These are phyloP conservation scores for Hymenochirus boettgeri DNA, from an alignment of 2,113 vertebrate genomes.

Conservation along the genomic window DNA sequence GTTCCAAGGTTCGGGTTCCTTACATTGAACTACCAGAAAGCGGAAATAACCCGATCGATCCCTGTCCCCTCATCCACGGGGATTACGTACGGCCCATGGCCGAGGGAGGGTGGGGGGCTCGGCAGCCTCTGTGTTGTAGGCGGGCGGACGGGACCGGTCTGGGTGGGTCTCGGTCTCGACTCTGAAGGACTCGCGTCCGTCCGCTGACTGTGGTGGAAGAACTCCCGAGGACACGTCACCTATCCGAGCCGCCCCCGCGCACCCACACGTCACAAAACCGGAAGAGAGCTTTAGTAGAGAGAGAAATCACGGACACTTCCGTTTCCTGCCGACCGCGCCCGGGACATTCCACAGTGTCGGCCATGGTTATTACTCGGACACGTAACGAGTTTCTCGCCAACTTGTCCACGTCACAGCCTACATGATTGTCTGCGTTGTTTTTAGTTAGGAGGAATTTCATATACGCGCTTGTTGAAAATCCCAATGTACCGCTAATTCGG, in stretches of 20 bases:
- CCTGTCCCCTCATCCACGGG: no score
- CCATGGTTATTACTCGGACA: no score
- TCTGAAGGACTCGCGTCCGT: constrained; percentile 27
- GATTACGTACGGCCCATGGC: constrained; percentile 69
- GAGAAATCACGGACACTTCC: constrained; percentile 48
- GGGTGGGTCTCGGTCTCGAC: not conserved
- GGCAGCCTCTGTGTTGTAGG: not conserved
- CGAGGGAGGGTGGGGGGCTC: constrained; percentile 25
- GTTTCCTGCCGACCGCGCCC: constrained; percentile 76
- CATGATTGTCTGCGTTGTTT: no score
- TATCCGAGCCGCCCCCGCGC: constrained; percentile 13
- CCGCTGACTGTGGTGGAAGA: constrained; percentile 22
- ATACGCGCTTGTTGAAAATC: no score
- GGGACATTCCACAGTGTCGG: constrained; percentile 28
- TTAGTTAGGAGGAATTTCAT: no score
- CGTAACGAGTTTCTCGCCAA: no score
- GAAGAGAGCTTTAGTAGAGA: no score
- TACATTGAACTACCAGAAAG: no score
- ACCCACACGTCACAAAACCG: constrained; percentile 27
- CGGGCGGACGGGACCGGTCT: constrained; percentile 4
- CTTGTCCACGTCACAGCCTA: no score
- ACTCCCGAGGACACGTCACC: constrained; percentile 36
- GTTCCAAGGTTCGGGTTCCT: no score
- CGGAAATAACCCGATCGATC: no score
- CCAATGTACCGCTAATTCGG: no score